Evolutionary conservation across 2,888 invertebrate species (phyloP).

Genomic region (Drosophila fungiperda): DNA sequence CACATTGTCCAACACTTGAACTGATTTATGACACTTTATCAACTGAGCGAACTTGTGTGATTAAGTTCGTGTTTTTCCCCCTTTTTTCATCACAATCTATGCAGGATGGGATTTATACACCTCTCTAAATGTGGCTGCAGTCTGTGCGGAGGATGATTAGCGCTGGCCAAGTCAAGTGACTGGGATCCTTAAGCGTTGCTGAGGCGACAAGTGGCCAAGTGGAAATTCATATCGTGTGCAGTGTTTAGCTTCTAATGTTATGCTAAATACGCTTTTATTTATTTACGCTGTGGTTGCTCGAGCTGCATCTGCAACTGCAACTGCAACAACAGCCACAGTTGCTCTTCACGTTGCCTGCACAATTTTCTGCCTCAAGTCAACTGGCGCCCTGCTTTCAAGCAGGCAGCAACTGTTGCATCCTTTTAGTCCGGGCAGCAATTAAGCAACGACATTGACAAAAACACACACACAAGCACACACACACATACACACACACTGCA

Average conservation of each 20-base stretch:
- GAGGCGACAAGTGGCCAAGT: slow-evolving; percentile 10
- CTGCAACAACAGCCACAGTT: background rate
- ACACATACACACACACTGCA: slow-evolving; percentile 3
- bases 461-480: background rate
- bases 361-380: slow-evolving; percentile 70
- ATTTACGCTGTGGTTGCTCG: slow-evolving; percentile 62
- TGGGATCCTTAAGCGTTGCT: slow-evolving; percentile 10
- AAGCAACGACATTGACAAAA: slow-evolving; percentile 56
- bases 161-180: slow-evolving; percentile 6
- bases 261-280: slow-evolving; percentile 75
- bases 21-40: slow-evolving; percentile 67
- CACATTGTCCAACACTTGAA: slow-evolving; percentile 53
- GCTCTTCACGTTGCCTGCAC: slow-evolving; percentile 59
- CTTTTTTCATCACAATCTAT: slow-evolving; percentile 41
- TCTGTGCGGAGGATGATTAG: background rate
- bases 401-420: slow-evolving; percentile 54
- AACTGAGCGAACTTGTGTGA: slow-evolving; percentile 50
- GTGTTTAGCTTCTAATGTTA: slow-evolving; percentile 50
- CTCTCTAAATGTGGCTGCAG: too few species aligned
- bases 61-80: slow-evolving; percentile 31
- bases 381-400: slow-evolving; percentile 17
- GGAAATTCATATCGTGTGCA: slow-evolving; percentile 25
- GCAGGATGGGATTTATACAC: background rate
- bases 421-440: slow-evolving; percentile 65
- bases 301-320: slow-evolving; percentile 20